Conservation (phyloP, 2,797 vertebrate genomes). For the Psittacula derbiana region DNA sequence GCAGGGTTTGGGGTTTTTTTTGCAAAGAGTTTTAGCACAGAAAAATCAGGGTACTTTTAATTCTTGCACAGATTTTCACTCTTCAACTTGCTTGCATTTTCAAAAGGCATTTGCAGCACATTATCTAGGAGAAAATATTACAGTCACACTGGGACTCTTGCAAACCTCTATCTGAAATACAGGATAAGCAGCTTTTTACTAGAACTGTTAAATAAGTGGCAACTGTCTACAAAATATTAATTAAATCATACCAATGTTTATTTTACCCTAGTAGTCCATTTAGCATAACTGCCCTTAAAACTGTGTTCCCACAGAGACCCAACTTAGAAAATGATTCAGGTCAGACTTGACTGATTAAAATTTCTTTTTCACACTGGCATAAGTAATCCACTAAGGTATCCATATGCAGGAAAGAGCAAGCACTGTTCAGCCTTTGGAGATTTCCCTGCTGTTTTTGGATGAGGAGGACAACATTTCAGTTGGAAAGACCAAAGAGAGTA, state of each 20-base stretch:
- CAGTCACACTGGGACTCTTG: not conserved
- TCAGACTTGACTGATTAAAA: conserved; percentile 10
- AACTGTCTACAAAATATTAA: conserved; percentile 13
- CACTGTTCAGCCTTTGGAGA: not conserved
- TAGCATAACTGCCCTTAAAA: not conserved
- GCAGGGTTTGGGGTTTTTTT: not conserved
- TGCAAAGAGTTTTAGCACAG: not conserved
- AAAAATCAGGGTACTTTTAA: not conserved
- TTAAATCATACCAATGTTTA: not conserved
- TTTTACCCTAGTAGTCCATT: not conserved
- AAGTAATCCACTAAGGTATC: not conserved
- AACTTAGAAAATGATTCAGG: not conserved
- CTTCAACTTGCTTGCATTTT: not conserved
- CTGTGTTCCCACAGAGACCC: not conserved
- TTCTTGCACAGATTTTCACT: not conserved
- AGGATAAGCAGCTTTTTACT: not conserved
- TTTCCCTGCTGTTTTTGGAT: not conserved
- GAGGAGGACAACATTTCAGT: not conserved
- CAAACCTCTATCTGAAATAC: not conserved
- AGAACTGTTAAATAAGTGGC: not conserved
- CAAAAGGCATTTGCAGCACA: not conserved
- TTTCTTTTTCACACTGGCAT: not conserved
- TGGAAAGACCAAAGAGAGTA: not conserved
- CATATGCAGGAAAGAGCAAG: not conserved
- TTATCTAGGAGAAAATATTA: not conserved